Evolutionary conservation across 2,113 vertebrate species (phyloP), one percentile per base, ranked within the genome.

Genomic region (Larimichthys polyactis): DNA sequence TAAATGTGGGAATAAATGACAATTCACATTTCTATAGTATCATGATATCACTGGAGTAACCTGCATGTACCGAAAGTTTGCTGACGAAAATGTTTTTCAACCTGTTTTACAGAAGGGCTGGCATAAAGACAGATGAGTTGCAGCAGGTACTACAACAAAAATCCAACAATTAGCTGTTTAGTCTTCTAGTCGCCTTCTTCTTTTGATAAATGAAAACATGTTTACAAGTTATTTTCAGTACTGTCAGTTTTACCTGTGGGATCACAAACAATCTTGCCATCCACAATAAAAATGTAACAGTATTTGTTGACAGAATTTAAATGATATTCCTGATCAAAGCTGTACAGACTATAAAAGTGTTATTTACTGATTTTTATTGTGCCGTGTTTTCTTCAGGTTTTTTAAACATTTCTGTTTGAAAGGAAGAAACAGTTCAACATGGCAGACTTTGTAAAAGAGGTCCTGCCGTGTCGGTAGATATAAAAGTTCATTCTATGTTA

Each of bases 231-330:
- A 29, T 32, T 48, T 32, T 72, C 9, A 48, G 32, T 19, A 27
- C n/a, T 20, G 46, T 78, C 20, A 48, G 52, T 62, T 69, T 78
- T 24, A 59, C 10, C 4, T 4, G 12, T 14, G 44, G 44, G 14
- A 4, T 46, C 44, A 46, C 6, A 36, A 51, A 69, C 43, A 69
- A 24, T 52, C 59, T 52, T n/a, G 58, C 17, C 11, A 16, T 5
- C 11, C 62, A 46, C 43, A 22, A 11, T 22, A 32, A 4, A 40
- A 59, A 15, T 8, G 19, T 12, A 36, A 6, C 54, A 19, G 20
- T 14, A 46, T 51, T 68, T 20, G 24, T 43, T 8, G 44, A 54
- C 65, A 70, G 75, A 65, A 64, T 32, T 69, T 32, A 17, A 36
- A 54, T 22, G 8, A 44, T 12, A 40, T 9, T 2, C 3, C n/a